Evolutionary conservation across 2,113 vertebrate species (phyloP), one percentile per base, ranked within the genome.

Genomic region (Sinocyclocheilus maitianheensis): DNA sequence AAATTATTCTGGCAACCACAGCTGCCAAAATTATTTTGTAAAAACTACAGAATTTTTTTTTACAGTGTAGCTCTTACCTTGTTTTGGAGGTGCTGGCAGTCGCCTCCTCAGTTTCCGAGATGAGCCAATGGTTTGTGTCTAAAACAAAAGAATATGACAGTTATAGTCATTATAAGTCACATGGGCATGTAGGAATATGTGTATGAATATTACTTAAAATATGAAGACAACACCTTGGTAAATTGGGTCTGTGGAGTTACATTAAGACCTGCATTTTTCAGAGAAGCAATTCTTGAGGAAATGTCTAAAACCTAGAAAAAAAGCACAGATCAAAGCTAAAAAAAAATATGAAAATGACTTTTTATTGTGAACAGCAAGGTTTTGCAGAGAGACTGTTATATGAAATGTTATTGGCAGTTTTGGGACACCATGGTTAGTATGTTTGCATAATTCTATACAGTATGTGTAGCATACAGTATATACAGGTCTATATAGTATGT

Each of bases 211-310:
- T 83, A 55, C 14, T 24, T 81, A 24, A 60, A 37, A 67, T 30
- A 62, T 55, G 40, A n/a, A 37, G 37, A 85, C 63, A 10, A 69
- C 85, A 92, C 76, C 71, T 84, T 96, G 18, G 93, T 91, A 88
- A 96, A 92, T 48, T 89, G 95, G 18, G 94, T 94, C 82, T 96
- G 98, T 0, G 97, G 94, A n/a, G 96, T 94, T 90, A 99, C 97
- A n/a, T 98, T 97, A 87, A 99, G 95, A 71, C 98, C 98, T 5
- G 98, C 98, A 1, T 93, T 94, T 92, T 95, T 97, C 93, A 99
- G 93, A 65, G 98, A 97, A 90, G 97, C 96, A 86, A 99, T 99
- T 91, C 98, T 96, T 84, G 96, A 95, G 77, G 98, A 97, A 84
- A 99, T 99, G 91, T 99, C 96, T 34, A 94, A 95, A 90, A 98